Conservation (phyloP, 2,113 vertebrate species). For the Excalfactoria chinensis region DNA sequence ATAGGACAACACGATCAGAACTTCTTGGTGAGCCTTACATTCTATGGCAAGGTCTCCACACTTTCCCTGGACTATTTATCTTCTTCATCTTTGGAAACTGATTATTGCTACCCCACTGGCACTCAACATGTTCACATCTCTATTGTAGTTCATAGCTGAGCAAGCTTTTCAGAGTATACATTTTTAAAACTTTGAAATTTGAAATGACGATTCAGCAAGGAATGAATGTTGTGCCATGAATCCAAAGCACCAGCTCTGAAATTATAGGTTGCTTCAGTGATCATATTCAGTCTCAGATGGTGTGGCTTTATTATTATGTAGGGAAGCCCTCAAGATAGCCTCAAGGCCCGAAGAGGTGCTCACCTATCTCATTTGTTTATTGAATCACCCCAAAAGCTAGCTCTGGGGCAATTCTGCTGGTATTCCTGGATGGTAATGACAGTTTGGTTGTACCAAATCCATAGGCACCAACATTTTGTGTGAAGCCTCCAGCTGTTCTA, state of each 20-base stretch:
- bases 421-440: neutral
- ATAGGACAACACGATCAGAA: neutral
- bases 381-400: neutral
- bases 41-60: neutral
- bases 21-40: neutral
- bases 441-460: neutral
- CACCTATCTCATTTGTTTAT: neutral
- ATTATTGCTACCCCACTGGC: neutral
- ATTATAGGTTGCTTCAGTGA: constrained; percentile 25
- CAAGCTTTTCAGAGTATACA: neutral
- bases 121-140: neutral
- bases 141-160: neutral
- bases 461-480: neutral
- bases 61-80: neutral
- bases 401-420: neutral
- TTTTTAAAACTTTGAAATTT: neutral
- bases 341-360: constrained; percentile 4
- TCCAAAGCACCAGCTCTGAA: constrained; percentile 19
- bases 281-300: neutral
- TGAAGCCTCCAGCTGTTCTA: neutral
- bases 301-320: neutral
- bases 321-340: constrained; percentile 35
- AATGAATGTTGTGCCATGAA: neutral
- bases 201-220: neutral
- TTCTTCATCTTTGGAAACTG: neutral